phyloP scores from a whole-genome alignment of 2,888 invertebrate species.

The Heliconius hortense region DNA sequence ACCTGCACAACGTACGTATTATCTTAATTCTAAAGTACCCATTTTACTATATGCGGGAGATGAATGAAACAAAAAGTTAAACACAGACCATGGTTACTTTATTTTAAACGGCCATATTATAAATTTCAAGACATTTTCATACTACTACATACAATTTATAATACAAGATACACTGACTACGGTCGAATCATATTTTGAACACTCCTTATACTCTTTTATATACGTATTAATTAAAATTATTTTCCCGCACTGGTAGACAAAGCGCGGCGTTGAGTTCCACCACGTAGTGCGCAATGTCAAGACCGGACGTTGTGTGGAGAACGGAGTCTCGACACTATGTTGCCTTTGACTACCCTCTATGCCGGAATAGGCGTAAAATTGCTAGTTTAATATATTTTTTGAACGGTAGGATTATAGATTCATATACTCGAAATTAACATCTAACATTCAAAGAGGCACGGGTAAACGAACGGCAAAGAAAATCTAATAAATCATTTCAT shows the following conservation, averaged over 20 bases:
- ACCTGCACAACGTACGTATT: too few relatives aligned
- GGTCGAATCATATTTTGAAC: conserved; percentile 1
- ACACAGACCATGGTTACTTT: conserved; percentile 28
- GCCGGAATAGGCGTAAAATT: too few relatives aligned
- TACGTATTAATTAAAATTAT: not conserved
- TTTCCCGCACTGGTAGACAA: not conserved
- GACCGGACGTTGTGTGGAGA: too few relatives aligned
- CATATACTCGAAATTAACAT: too few relatives aligned
- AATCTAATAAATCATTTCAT: not conserved
- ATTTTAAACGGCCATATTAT: conserved; percentile 35
- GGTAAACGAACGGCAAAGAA: not conserved
- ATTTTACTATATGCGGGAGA: not conserved
- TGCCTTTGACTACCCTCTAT: too few relatives aligned
- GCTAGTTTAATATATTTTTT: too few relatives aligned
- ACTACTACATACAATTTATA: conserved; percentile 12
- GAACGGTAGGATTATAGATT: too few relatives aligned
- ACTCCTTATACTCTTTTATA: not conserved
- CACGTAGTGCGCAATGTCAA: too few relatives aligned
- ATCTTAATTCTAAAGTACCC: not conserved
- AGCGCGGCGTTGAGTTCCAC: not conserved
- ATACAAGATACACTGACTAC: conserved; percentile 7
- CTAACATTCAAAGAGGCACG: not conserved
- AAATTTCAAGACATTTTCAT: conserved; percentile 24
- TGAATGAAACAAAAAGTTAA: conserved; percentile 5
- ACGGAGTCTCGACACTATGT: too few relatives aligned